Percentiles rank a stretch among this genome's conserved stretches.
Evolutionary conservation across 2,888 invertebrate species (phyloP).

Genomic region (Apoda limacodes): DNA sequence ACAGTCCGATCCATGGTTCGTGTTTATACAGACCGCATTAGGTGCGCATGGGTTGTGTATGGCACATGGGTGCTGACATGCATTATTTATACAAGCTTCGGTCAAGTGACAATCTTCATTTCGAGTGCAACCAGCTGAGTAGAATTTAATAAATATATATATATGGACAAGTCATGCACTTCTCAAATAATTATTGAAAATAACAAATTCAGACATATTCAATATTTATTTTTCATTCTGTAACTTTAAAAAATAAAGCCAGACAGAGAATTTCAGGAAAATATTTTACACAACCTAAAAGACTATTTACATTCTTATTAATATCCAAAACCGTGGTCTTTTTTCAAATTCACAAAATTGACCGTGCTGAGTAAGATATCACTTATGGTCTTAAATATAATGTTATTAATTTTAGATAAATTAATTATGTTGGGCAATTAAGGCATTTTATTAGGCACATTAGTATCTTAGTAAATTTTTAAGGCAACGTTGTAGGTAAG

Average conservation of each 20-base stretch:
- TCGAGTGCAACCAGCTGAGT: constrained; percentile 84
- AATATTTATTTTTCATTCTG: background rate
- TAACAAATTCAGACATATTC: background rate
- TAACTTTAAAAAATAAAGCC: constrained; percentile 13
- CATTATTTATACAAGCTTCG: constrained; percentile 87
- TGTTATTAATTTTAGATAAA: too few relatives aligned
- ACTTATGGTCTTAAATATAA: too few relatives aligned
- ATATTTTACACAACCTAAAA: constrained; percentile 4
- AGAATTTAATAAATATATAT: constrained; percentile 41
- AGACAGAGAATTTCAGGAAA: background rate
- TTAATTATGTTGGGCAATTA: too few relatives aligned
- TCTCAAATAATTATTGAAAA: constrained; percentile 21
- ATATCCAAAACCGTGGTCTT: background rate
- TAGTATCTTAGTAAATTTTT: too few relatives aligned
- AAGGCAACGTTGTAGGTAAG: too few relatives aligned
- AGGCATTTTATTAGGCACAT: too few relatives aligned
- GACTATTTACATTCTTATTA: background rate
- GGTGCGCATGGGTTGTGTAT: constrained; percentile 86
- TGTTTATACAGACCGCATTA: constrained; percentile 88
- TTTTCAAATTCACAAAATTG: too few relatives aligned
- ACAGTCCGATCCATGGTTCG: constrained; percentile 88
- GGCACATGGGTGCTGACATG: constrained; percentile 89
- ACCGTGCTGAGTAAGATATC: too few relatives aligned
- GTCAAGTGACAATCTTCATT: constrained; percentile 88
- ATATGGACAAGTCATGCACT: constrained; percentile 21